Conservation (phyloP, 2,888 invertebrate species). For the Linhomoeus sp. region DNA sequence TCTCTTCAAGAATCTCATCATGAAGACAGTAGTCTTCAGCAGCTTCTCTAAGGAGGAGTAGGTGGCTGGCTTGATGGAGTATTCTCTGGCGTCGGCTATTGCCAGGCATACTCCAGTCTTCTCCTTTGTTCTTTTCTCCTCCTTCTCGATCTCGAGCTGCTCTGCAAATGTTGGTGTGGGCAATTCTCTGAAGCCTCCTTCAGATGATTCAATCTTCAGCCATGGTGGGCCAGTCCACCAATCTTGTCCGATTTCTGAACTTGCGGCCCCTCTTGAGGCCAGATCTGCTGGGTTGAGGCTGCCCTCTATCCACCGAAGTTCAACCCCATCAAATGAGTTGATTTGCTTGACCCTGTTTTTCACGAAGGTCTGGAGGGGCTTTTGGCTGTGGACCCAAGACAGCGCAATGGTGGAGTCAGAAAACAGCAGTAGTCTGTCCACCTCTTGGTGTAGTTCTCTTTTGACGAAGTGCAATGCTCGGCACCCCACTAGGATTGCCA, state of each 20-base stretch:
- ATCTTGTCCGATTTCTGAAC: background rate
- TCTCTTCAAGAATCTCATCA: too few species aligned
- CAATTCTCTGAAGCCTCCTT: background rate
- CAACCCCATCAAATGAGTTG: background rate
- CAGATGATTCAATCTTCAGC: background rate
- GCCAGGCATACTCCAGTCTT: too few species aligned
- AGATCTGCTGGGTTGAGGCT: background rate
- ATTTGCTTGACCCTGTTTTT: background rate
- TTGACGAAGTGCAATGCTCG: background rate
- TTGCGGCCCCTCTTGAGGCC: background rate
- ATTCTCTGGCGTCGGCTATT: too few species aligned
- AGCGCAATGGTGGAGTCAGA: constrained; percentile 1
- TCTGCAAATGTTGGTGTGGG: too few species aligned
- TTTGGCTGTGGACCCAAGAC: background rate
- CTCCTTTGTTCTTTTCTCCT: too few species aligned
- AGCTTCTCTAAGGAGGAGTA: too few species aligned
- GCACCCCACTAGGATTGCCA: background rate
- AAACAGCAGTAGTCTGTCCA: background rate
- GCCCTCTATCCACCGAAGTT: background rate
- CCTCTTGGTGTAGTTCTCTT: background rate
- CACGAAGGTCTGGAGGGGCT: background rate
- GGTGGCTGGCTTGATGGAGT: too few species aligned
- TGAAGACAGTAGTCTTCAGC: too few species aligned
- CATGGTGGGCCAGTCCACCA: background rate
- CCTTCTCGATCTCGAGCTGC: background rate